phyloP scores from a whole-genome alignment of 2,888 invertebrate genomes.

The Tenthredo scrophulariae region DNA sequence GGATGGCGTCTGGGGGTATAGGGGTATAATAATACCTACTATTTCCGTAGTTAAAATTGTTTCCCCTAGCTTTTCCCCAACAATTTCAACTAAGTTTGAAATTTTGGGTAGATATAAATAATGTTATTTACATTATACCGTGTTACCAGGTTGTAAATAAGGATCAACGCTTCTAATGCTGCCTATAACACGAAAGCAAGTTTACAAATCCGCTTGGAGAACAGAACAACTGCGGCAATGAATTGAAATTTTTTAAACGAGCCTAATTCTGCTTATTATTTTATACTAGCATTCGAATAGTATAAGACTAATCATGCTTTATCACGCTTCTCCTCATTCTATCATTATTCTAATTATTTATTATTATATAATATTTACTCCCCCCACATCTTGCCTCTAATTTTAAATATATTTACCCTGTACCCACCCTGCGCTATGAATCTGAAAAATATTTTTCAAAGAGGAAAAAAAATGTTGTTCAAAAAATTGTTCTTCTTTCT shows the following conservation, averaged over 20 bases:
- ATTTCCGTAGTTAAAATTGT: not conserved
- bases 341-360: not conserved
- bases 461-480: no score
- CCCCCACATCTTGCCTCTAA: no score
- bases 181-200: not conserved
- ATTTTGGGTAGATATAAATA: not conserved
- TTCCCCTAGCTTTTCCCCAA: not conserved
- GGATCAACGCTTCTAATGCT: not conserved
- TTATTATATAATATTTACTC: no score
- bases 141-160: constrained; percentile 22
- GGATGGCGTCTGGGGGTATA: not conserved
- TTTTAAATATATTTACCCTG: no score
- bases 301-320: not conserved
- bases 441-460: no score
- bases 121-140: constrained; percentile 17
- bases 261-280: not conserved
- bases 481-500: no score
- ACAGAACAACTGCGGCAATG: not conserved
- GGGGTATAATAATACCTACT: not conserved
- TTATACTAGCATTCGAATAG: not conserved
- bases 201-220: not conserved
- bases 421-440: no score
- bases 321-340: not conserved
- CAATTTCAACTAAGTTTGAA: not conserved
- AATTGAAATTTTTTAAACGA: constrained; percentile 6